Base-by-base conservation (phyloP, 2,888 invertebrate species). In the Brenthis ino region DNA sequence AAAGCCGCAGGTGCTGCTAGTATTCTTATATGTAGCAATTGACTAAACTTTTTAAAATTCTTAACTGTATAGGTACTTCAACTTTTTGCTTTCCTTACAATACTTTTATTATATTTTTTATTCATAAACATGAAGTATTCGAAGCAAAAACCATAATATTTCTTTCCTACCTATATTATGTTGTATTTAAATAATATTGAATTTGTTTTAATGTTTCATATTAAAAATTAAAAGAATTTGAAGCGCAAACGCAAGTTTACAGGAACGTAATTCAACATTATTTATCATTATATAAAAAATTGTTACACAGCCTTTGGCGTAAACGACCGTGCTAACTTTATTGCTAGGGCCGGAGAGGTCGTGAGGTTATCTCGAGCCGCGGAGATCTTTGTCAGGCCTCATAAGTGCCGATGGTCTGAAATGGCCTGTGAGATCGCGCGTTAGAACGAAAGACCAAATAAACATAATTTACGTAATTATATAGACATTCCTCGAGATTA, bases 371-470 rank as follows among this genome's bases (percentile, higher is more conserved):
- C 85, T 75, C 65, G 72, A 70, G 66, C 81, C 77, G 79, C 76
- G 79, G 78, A 72, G 83, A 85, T 85, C 75, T 82, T 85, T 85
- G 85, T 85, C 86, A 79, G 77, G 75, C 80, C 81, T 78, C 80
- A 80, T 84, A 83, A 83, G 82, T 72, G 69, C 75, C 68, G 71
- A 69, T 61, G 69, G 65, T 74, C 75, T 71, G 71, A 76, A 75
- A 74, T 72, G 74, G 75, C 71, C 67, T 67, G 69, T 70, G 68
- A 74, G 57, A 74, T 71, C 69, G 63, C 71, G 57, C 64, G 70
- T 58, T 53, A 69, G 60, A 70, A 67, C 67, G 63, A 65, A 57
- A 50, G 68, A 71, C 57, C 56, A 65, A 73, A 73, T 66, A 73
- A 72, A 70, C 70, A 65, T 70, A 71, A 66, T 69, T 73, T 66